A percentile compares a stretch with the other conserved stretches of the same genome.
These are phyloP conservation scores for Enteromius argenteus DNA, from an alignment of 2,797 vertebrate species.

Conservation along the genomic window DNA sequence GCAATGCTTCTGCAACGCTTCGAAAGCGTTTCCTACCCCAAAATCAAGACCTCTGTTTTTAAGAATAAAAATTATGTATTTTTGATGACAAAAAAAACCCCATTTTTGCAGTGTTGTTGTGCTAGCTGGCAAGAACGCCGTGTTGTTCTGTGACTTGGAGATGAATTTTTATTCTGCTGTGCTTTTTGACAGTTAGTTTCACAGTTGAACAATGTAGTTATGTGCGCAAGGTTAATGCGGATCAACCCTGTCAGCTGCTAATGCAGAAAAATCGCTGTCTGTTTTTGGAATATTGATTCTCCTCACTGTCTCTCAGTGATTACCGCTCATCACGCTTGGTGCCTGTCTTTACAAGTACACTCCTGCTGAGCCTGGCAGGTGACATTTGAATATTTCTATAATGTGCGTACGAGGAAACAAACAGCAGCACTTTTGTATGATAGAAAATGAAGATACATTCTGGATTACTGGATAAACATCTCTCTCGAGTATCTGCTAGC, in stretches of 20 bases:
- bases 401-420: constrained; percentile 8
- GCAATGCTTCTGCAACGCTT: neutral
- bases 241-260: constrained; percentile 47
- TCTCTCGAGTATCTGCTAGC: constrained; percentile 8
- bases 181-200: constrained; percentile 43
- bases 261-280: constrained; percentile 48
- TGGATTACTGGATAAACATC: constrained; percentile 1
- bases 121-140: constrained; percentile 19
- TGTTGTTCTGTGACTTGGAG: constrained; percentile 33
- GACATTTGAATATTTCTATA: constrained; percentile 27
- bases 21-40: neutral
- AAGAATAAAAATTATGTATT: neutral
- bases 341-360: constrained; percentile 33
- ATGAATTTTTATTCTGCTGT: constrained; percentile 40
- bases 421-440: neutral
- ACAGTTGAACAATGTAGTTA: constrained; percentile 40
- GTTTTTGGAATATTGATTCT: constrained; percentile 46
- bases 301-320: constrained; percentile 27
- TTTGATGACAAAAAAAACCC: neutral
- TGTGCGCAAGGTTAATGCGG: constrained; percentile 36
- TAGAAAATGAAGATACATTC: constrained; percentile 7
- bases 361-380: constrained; percentile 21
- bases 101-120: neutral
- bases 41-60: neutral
- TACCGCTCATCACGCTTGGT: constrained; percentile 24